phyloP scores from a whole-genome alignment of 92 coral and sea anemone species.

The Zoanthus sansibaricus region DNA sequence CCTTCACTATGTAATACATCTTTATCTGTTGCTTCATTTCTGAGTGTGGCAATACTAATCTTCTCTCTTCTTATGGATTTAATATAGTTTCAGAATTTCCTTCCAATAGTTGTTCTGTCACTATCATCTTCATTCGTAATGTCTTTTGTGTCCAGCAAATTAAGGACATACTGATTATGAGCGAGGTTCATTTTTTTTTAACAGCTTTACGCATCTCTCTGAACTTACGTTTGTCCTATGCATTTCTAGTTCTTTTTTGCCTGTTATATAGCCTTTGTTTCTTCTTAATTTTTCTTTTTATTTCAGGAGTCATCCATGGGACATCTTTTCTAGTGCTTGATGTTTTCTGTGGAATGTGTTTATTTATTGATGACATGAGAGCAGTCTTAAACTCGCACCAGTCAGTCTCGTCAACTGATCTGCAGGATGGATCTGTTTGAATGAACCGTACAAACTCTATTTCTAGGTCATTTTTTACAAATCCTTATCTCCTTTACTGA shows the following conservation, averaged over 20 bases:
- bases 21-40: conserved; percentile 24
- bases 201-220: conserved; percentile 54
- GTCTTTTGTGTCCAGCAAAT: conserved; percentile 29
- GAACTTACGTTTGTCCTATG: conserved; percentile 59
- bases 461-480: conserved; percentile 5
- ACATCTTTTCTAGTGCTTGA: conserved; percentile 11
- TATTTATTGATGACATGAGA: conserved; percentile 16
- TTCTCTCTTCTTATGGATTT: conserved; percentile 59
- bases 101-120: conserved; percentile 48
- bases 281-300: conserved; percentile 46
- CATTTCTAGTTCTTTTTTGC: conserved; percentile 51
- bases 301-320: conserved; percentile 25
- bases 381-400: conserved; percentile 3
- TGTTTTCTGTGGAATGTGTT: conserved; percentile 10
- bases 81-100: conserved; percentile 55
- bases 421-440: conserved; percentile 19
- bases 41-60: conserved; percentile 59
- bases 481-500: conserved; percentile 36
- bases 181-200: conserved; percentile 49
- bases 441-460: background rate
- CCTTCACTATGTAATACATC: conserved; percentile 40
- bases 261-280: conserved; percentile 53
- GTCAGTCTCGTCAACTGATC: conserved; percentile 13
- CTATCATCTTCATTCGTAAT: conserved; percentile 15
- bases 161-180: conserved; percentile 53